Conservation (phyloP, 2,113 vertebrate species). For the Bolborhynchus lineola region DNA sequence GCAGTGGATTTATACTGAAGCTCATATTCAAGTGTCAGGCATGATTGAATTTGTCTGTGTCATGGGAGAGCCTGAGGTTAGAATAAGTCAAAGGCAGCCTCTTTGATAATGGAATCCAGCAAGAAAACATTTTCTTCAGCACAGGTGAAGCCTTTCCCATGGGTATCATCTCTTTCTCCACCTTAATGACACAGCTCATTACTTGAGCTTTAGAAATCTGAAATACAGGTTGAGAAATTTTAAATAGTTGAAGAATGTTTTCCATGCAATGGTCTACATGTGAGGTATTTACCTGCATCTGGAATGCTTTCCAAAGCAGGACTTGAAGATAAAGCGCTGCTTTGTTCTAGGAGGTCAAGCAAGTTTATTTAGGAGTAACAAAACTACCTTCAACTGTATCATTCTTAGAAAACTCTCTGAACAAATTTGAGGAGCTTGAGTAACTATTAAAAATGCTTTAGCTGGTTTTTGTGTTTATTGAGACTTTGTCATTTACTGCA, state of each 20-base stretch:
- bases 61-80: background rate
- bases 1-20: background rate
- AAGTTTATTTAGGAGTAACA: background rate
- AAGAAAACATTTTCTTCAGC: background rate
- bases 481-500: background rate
- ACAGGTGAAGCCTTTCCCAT: background rate
- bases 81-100: background rate
- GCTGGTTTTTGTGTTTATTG: background rate
- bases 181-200: rapidly evolving
- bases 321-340: conserved; percentile 8
- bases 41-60: background rate
- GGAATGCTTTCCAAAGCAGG: background rate
- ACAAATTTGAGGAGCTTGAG: background rate
- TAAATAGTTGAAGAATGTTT: background rate
- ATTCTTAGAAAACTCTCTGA: background rate
- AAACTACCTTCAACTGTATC: background rate
- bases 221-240: background rate
- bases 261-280: background rate
- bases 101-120: background rate
- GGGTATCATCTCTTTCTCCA: background rate
- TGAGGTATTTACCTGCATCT: conserved; percentile 21
- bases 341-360: conserved; percentile 39
- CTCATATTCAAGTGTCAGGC: background rate
- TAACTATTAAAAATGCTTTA: background rate
- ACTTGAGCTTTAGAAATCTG: background rate